Percentiles rank a stretch among this genome's conserved stretches.
Evolutionary conservation across 2,113 vertebrate genomes (phyloP).

Genomic region (Rhabdomys dilectus): DNA sequence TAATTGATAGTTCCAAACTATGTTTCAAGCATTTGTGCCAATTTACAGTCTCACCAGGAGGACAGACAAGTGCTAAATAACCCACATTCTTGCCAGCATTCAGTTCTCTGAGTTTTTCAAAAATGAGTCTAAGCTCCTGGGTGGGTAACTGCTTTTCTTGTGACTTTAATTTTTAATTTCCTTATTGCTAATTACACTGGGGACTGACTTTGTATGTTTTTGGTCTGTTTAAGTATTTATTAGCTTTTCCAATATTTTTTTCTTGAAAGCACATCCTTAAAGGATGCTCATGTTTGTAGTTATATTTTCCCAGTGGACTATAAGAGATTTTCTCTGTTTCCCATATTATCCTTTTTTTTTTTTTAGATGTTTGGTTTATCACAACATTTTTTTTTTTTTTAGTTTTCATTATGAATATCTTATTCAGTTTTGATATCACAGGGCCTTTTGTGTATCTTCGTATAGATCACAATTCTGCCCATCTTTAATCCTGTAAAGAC

Average conservation of each 20-base stretch:
- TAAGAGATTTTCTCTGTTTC: not conserved
- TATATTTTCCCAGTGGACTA: not conserved
- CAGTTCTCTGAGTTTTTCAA: not conserved
- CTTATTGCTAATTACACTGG: not conserved
- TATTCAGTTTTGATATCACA: not conserved
- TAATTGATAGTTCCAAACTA: not conserved
- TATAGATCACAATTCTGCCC: not conserved
- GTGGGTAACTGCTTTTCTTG: not conserved
- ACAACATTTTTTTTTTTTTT: not conserved
- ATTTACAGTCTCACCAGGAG: not conserved
- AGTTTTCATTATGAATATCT: not conserved
- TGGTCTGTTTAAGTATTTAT: not conserved
- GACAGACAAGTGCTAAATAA: not conserved
- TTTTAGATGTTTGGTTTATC: not conserved
- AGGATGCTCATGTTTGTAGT: not conserved
- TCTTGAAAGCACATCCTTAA: not conserved
- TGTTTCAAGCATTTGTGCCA: not conserved
- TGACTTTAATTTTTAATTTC: not conserved
- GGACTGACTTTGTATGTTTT: not conserved
- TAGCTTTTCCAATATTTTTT: not conserved
- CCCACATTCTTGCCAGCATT: not conserved
- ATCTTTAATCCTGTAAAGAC: not conserved
- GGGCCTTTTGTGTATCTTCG: not conserved
- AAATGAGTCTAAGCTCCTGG: not conserved
- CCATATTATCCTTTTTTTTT: not conserved